phyloP scores from a whole-genome alignment of 2,113 vertebrate species.

The Chionomys nivalis region DNA sequence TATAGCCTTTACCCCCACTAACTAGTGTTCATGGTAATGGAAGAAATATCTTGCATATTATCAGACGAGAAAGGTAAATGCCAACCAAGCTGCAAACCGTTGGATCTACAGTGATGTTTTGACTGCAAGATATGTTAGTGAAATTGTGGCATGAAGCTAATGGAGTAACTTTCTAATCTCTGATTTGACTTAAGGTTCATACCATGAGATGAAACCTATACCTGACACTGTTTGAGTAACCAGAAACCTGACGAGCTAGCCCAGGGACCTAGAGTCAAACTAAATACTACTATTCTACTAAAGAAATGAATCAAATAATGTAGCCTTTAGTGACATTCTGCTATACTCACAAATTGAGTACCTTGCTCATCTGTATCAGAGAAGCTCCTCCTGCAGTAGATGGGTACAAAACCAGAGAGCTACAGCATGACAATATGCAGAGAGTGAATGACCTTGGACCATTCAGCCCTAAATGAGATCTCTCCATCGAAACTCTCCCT shows the following conservation, averaged over 20 bases:
- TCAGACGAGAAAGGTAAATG: background rate
- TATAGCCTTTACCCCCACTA: background rate
- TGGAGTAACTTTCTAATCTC: background rate
- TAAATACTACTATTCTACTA: background rate
- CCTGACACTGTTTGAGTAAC: background rate
- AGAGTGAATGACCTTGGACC: background rate
- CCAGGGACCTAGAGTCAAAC: background rate
- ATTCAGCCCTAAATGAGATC: background rate
- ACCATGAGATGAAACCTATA: background rate
- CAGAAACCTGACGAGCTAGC: background rate
- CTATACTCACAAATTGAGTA: background rate
- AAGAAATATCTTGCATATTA: background rate
- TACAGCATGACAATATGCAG: background rate
- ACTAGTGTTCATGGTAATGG: background rate
- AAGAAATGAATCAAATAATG: background rate
- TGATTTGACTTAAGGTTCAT: background rate
- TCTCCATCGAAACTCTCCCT: background rate
- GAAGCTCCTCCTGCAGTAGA: background rate
- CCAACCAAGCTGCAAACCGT: background rate
- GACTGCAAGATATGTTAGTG: background rate
- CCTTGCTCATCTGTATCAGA: background rate
- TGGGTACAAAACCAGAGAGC: background rate
- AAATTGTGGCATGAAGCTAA: rapidly evolving
- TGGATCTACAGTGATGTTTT: background rate
- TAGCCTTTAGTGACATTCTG: background rate